Evolutionary conservation across 2,888 invertebrate genomes (phyloP).

Genomic region (Microctonus aethiopoides): DNA sequence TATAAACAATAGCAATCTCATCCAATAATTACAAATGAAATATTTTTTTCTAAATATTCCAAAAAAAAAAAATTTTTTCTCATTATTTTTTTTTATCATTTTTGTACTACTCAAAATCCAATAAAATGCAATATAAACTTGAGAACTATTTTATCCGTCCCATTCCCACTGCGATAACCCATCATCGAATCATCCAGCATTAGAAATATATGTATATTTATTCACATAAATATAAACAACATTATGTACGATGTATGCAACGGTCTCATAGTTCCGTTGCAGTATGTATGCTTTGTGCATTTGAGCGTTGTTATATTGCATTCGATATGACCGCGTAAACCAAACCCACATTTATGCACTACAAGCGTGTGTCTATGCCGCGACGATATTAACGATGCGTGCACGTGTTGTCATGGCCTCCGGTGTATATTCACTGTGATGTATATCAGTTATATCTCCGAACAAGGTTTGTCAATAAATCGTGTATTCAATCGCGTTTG

Average conservation of each 20-base stretch:
- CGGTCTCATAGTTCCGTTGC: neutral
- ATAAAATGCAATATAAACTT: neutral
- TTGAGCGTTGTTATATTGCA: constrained; percentile 29
- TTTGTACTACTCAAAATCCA: too few relatives aligned
- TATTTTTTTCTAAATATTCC: too few relatives aligned
- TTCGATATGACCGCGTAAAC: constrained; percentile 30
- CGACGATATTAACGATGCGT: constrained; percentile 5
- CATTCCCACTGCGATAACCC: neutral
- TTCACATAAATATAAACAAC: neutral
- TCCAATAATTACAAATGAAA: too few relatives aligned
- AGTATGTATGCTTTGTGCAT: constrained; percentile 6
- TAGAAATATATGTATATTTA: neutral
- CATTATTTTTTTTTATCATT: too few relatives aligned
- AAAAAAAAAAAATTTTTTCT: too few relatives aligned
- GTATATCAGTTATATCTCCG: neutral
- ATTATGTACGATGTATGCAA: neutral
- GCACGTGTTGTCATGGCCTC: neutral
- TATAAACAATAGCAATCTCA: too few relatives aligned
- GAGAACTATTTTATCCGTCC: neutral
- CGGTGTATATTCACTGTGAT: neutral
- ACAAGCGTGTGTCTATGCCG: constrained; percentile 5
- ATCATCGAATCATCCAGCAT: neutral
- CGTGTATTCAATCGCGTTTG: neutral
- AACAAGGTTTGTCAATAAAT: neutral
- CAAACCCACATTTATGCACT: constrained; percentile 27